These are phyloP conservation scores for Oncorhynchus masou DNA, from an alignment of 2,113 vertebrate species.

Conservation along the genomic window DNA sequence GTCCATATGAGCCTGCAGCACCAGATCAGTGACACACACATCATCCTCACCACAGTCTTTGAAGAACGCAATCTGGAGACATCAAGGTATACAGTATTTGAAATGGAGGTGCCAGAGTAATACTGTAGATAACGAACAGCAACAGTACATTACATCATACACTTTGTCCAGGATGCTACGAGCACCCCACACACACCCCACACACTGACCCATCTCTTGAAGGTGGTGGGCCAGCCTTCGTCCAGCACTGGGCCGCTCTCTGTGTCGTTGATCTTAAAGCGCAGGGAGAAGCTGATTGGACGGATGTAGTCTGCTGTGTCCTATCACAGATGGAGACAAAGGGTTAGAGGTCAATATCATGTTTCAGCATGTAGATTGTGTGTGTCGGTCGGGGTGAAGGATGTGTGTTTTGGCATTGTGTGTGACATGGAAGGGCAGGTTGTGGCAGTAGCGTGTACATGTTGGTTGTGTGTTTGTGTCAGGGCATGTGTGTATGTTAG, in stretches of 20 bases:
- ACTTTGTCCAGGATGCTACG: no score
- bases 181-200: not conserved
- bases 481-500: not conserved
- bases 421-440: constrained; percentile 87
- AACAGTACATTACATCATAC: no score
- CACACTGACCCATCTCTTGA: constrained; percentile 81
- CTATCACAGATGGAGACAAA: constrained; percentile 58
- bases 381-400: not conserved
- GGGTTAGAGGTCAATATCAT: not conserved
- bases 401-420: not conserved
- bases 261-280: constrained; percentile 80
- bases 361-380: no score
- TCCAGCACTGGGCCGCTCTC: constrained; percentile 82
- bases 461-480: constrained; percentile 3
- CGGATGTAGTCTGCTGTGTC: constrained; percentile 91
- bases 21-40: constrained; percentile 84
- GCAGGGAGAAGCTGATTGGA: constrained; percentile 83
- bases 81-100: no score
- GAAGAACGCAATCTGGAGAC: constrained; percentile 86
- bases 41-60: constrained; percentile 95
- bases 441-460: constrained; percentile 68
- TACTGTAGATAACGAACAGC: no score
- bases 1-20: constrained; percentile 81
- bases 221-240: constrained; percentile 76
- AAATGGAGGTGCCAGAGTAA: no score